Conservation (phyloP, 2,113 vertebrate species). For the Haliaeetus leucogaster region DNA sequence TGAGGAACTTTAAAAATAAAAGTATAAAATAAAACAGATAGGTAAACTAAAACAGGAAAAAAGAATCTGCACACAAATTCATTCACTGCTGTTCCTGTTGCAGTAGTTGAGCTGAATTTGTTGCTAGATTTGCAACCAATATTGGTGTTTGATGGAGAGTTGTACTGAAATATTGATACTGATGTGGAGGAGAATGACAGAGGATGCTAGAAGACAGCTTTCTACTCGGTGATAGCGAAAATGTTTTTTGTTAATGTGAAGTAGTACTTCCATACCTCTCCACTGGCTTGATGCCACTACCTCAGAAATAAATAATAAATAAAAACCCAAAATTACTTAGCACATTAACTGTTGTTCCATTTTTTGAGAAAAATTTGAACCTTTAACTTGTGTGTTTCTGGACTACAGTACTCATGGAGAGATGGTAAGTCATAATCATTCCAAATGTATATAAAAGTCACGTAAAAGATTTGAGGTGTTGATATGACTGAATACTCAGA, state of each 20-base stretch:
- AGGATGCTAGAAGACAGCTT: background rate
- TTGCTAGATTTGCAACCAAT: background rate
- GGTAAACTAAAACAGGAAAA: background rate
- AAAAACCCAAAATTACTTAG: background rate
- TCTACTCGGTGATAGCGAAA: background rate
- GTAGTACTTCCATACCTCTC: background rate
- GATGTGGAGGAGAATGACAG: background rate
- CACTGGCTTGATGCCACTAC: background rate
- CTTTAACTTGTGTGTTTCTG: background rate
- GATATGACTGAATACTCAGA: background rate
- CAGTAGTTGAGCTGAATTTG: background rate
- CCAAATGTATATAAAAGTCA: background rate
- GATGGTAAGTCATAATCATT: background rate
- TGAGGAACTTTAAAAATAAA: background rate
- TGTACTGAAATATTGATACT: background rate
- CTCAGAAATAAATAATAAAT: background rate
- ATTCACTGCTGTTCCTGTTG: background rate
- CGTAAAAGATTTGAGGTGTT: background rate
- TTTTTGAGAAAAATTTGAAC: background rate
- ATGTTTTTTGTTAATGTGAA: background rate
- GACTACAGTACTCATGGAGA: background rate
- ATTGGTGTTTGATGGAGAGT: background rate
- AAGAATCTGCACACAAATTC: background rate
- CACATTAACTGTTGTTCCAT: background rate
- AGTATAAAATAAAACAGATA: background rate